These are phyloP conservation scores for Harpagoxenus sublaevis DNA, from an alignment of 2,888 invertebrate species.

Conservation along the genomic window DNA sequence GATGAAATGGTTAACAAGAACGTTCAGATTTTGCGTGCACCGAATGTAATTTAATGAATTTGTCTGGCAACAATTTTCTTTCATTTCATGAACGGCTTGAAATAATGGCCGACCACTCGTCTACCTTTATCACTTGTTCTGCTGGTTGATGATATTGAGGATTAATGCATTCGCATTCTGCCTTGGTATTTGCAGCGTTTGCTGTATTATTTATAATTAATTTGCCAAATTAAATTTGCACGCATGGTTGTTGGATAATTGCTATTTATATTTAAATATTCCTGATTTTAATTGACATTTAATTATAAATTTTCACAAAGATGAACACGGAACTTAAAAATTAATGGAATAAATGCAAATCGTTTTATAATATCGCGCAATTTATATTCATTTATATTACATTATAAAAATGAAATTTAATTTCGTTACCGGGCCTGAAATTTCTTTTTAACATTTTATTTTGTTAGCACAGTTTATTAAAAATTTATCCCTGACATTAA, in stretches of 20 bases:
- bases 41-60: conserved; percentile 64
- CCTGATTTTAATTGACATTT: conserved; percentile 40
- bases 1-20: conserved; percentile 39
- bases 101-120: conserved; percentile 43
- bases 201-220: conserved; percentile 44
- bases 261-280: conserved; percentile 47
- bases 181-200: conserved; percentile 29
- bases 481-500: neutral
- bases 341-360: conserved; percentile 35
- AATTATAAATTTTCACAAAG: conserved; percentile 36
- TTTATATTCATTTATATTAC: conserved; percentile 13
- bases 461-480: conserved; percentile 18
- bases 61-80: conserved; percentile 24
- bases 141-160: conserved; percentile 9
- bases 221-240: conserved; percentile 44
- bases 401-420: conserved; percentile 31
- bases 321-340: conserved; percentile 33
- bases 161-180: conserved; percentile 20
- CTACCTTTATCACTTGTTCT: conserved; percentile 42
- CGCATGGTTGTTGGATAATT: conserved; percentile 23
- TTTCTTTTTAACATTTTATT: neutral
- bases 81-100: conserved; percentile 10
- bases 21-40: conserved; percentile 26
- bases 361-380: conserved; percentile 13
- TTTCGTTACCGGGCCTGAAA: neutral